Evolutionary conservation across 2,113 vertebrate species (phyloP).

Genomic region (Chlamydotis undulata): DNA sequence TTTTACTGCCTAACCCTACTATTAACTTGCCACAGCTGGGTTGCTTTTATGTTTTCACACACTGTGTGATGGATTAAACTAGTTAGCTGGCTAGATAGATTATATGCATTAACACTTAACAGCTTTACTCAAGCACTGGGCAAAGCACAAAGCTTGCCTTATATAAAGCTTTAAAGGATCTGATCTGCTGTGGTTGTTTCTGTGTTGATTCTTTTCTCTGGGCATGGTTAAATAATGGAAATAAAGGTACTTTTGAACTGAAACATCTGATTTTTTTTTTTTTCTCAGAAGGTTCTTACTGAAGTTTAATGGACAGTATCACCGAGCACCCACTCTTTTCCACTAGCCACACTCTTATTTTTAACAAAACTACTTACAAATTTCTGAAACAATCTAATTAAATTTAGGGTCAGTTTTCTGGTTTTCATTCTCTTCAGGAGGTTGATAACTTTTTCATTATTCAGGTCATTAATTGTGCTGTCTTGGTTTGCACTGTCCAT

Average conservation of each 20-base stretch:
- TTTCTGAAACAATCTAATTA: background rate
- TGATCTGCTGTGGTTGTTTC: conserved; percentile 19
- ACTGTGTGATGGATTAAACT: conserved; percentile 76
- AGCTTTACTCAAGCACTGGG: conserved; percentile 57
- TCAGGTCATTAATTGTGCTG: background rate
- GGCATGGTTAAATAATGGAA: conserved; percentile 38
- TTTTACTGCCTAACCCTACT: conserved; percentile 70
- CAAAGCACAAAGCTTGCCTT: conserved; percentile 56
- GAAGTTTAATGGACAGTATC: background rate
- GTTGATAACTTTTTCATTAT: background rate
- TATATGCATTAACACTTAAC: conserved; percentile 73
- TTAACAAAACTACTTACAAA: conserved; percentile 8
- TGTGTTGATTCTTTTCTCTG: conserved; percentile 29
- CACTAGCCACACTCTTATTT: background rate
- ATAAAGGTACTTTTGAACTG: conserved; percentile 48
- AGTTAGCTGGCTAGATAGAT: conserved; percentile 78
- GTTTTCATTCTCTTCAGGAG: background rate
- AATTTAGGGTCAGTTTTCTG: background rate
- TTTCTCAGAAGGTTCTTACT: conserved; percentile 21
- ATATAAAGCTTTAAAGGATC: conserved; percentile 48
- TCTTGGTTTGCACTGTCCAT: background rate
- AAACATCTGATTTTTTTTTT: conserved; percentile 16
- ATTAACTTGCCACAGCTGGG: conserved; percentile 75
- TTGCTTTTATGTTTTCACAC: conserved; percentile 72
- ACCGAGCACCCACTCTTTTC: background rate